A percentile compares a stretch with the other conserved stretches of the same genome.
Conservation (phyloP, 2,113 vertebrate genomes). For the Rhinopomastus cyanomelas region DNA sequence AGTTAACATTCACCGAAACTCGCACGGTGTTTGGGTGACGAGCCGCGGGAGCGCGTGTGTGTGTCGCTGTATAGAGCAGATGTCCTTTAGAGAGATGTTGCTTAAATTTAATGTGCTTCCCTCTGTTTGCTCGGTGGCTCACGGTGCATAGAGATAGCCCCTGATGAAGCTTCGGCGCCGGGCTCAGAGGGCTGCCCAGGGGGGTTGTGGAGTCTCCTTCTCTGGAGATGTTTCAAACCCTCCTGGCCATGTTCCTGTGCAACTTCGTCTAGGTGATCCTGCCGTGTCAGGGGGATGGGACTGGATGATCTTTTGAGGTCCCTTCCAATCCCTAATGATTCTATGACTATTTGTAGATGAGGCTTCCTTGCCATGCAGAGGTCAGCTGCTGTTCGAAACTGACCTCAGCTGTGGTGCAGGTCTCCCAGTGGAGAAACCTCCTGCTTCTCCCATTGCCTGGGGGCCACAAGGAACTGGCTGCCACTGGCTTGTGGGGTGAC, state of each 20-base stretch:
- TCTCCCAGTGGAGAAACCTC: neutral
- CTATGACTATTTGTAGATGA: rapidly evolving
- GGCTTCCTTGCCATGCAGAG: neutral
- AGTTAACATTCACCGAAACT: neutral
- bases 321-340: too few species aligned
- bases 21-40: neutral
- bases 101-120: constrained; percentile 22
- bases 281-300: too few species aligned
- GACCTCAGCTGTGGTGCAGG: neutral
- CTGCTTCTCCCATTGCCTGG: neutral
- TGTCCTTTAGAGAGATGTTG: constrained; percentile 8
- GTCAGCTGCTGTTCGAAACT: neutral
- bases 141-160: neutral
- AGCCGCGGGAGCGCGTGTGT: neutral
- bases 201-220: too few species aligned
- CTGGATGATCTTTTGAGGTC: too few species aligned
- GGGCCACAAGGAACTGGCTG: too few species aligned
- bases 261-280: too few species aligned
- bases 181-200: neutral
- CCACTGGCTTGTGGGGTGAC: neutral
- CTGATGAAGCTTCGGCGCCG: neutral
- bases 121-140: constrained; percentile 13
- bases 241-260: too few species aligned
- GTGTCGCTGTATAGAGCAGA: constrained; percentile 8
- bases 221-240: too few species aligned